Evolutionary conservation across 2,113 vertebrate species (phyloP).

Genomic region (Okapia johnstoni): DNA sequence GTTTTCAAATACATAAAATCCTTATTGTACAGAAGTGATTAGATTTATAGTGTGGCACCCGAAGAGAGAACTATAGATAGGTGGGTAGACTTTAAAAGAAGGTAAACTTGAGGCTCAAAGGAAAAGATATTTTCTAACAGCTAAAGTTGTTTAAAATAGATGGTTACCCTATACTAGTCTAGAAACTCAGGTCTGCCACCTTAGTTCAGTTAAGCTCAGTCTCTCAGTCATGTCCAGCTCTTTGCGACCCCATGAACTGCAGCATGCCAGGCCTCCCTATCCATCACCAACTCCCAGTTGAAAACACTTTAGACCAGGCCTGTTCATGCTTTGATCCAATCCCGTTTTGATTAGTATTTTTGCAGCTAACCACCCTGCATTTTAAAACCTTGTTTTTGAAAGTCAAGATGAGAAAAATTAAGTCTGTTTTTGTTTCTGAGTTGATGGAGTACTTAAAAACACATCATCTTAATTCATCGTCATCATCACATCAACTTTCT

Average conservation of each 20-base stretch:
- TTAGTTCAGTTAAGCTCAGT: not conserved
- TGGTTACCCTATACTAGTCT: not conserved
- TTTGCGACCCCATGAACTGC: too few species aligned
- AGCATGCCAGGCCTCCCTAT: too few species aligned
- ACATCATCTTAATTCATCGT: not conserved
- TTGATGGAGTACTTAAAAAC: not conserved
- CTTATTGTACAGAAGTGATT: not conserved
- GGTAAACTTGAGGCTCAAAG: not conserved
- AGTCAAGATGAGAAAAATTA: not conserved
- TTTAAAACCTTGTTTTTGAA: not conserved
- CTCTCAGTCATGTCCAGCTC: too few species aligned
- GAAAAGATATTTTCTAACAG: not conserved
- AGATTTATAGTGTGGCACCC: not conserved
- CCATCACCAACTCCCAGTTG: too few species aligned
- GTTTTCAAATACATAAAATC: not conserved
- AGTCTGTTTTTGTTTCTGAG: not conserved
- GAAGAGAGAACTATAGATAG: not conserved
- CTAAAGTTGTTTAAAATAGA: not conserved
- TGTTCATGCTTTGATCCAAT: not conserved
- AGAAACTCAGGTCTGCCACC: not conserved
- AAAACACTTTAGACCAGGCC: not conserved
- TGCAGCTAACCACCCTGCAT: rapidly evolving
- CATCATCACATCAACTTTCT: not conserved
- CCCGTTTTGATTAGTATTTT: not conserved
- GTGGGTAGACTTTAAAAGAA: not conserved